phyloP scores from a whole-genome alignment of 2,888 invertebrate genomes.

The Conomelus anceps region DNA sequence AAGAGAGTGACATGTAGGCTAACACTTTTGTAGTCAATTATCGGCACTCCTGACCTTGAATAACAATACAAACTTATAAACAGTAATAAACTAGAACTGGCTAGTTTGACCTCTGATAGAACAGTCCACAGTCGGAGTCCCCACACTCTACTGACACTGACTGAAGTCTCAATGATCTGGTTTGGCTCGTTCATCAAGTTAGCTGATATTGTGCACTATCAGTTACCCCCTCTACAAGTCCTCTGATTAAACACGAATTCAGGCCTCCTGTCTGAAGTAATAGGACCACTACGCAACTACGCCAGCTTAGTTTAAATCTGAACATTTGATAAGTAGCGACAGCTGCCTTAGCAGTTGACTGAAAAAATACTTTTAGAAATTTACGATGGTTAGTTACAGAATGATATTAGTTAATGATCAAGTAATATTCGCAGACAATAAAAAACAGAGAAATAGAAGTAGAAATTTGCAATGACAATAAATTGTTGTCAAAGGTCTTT shows the following conservation, averaged over 20 bases:
- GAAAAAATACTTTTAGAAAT: too few species aligned
- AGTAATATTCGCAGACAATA: not conserved
- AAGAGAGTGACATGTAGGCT: too few species aligned
- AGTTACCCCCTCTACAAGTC: not conserved
- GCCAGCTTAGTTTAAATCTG: not conserved
- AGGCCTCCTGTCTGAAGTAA: not conserved
- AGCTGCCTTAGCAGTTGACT: not conserved
- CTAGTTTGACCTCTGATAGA: not conserved
- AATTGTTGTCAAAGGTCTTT: not conserved
- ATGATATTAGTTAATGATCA: not conserved
- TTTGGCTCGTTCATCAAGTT: not conserved
- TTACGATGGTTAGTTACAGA: not conserved
- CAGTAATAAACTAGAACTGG: not conserved
- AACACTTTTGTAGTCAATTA: not conserved
- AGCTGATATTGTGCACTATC: not conserved
- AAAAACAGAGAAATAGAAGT: too few species aligned
- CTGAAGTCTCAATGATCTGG: not conserved
- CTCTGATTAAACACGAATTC: not conserved
- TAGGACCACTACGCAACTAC: not conserved
- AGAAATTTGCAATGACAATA: not conserved
- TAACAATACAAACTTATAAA: too few species aligned
- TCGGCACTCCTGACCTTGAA: not conserved
- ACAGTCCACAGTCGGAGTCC: not conserved
- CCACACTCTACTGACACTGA: not conserved
- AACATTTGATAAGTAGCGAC: not conserved